A percentile compares a stretch with the other conserved stretches of the same genome.
These are phyloP conservation scores for Morpho achilles DNA, from an alignment of 2,888 invertebrate genomes.

Conservation along the genomic window DNA sequence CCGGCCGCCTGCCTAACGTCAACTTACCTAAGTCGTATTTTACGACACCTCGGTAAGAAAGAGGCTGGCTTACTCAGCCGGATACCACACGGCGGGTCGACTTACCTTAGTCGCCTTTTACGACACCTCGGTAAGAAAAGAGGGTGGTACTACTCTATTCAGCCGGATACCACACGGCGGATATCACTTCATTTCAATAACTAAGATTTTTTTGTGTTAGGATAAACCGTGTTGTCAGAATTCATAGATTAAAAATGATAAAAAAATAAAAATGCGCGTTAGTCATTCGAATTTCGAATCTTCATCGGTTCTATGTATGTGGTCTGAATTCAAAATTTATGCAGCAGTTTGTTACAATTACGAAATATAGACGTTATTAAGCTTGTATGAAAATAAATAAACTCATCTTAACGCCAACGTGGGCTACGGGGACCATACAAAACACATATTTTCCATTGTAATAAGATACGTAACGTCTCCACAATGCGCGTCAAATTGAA, in stretches of 20 bases:
- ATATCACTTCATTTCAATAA: too few relatives aligned
- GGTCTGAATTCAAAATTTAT: constrained; percentile 33
- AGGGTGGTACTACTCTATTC: too few relatives aligned
- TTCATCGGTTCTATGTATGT: constrained; percentile 37
- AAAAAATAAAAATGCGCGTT: constrained; percentile 22
- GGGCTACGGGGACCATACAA: constrained; percentile 24
- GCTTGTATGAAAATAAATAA: constrained; percentile 29
- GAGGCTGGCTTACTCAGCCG: too few relatives aligned
- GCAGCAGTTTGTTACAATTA: constrained; percentile 24
- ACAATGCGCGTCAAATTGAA: constrained; percentile 48
- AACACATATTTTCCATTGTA: constrained; percentile 30
- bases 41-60: too few relatives aligned
- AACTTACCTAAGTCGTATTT: too few relatives aligned
- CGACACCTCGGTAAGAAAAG: too few relatives aligned
- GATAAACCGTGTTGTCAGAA: too few relatives aligned
- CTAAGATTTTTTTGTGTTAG: too few relatives aligned
- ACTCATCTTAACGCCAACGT: constrained; percentile 33
- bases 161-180: too few relatives aligned
- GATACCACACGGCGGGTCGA: too few relatives aligned
- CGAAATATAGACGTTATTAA: constrained; percentile 34
- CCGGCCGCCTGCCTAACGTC: too few relatives aligned
- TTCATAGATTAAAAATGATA: background rate
- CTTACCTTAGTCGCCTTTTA: too few relatives aligned
- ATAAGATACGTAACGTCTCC: constrained; percentile 35
- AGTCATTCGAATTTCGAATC: constrained; percentile 21